Percentiles rank a stretch among this genome's conserved stretches.
Evolutionary conservation across 2,113 vertebrate genomes (phyloP).

Genomic region (Riparia riparia): DNA sequence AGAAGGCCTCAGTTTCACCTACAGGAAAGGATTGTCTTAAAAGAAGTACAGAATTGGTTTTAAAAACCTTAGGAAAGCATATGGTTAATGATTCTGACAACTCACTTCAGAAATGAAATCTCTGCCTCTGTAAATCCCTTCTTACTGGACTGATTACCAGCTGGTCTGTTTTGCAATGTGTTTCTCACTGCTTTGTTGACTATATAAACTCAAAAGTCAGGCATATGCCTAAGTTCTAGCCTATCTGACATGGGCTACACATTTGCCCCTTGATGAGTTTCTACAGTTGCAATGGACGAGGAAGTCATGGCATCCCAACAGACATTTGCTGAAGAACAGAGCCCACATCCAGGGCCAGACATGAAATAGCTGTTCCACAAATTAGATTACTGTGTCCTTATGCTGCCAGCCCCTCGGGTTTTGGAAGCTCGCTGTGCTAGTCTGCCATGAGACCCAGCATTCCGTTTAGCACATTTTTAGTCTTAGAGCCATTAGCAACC

Average conservation of each 20-base stretch:
- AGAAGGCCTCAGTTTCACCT: background rate
- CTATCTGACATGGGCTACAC: background rate
- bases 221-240: rapidly evolving
- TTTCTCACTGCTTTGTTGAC: background rate
- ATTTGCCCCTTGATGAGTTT: background rate
- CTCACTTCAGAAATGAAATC: background rate
- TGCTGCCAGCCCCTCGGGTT: background rate
- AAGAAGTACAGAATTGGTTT: background rate
- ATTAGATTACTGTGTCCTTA: background rate
- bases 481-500: background rate
- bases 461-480: background rate
- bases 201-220: background rate
- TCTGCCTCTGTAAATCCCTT: background rate
- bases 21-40: background rate
- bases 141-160: background rate
- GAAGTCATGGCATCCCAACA: background rate
- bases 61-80: background rate
- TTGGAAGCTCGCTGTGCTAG: background rate
- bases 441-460: background rate
- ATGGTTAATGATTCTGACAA: background rate
- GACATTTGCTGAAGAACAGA: background rate
- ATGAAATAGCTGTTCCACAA: background rate
- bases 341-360: background rate
- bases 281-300: background rate
- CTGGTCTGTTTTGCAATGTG: rapidly evolving